Base-by-base conservation (phyloP, 2,113 vertebrate species). In the Nyctereutes procyonoides region DNA sequence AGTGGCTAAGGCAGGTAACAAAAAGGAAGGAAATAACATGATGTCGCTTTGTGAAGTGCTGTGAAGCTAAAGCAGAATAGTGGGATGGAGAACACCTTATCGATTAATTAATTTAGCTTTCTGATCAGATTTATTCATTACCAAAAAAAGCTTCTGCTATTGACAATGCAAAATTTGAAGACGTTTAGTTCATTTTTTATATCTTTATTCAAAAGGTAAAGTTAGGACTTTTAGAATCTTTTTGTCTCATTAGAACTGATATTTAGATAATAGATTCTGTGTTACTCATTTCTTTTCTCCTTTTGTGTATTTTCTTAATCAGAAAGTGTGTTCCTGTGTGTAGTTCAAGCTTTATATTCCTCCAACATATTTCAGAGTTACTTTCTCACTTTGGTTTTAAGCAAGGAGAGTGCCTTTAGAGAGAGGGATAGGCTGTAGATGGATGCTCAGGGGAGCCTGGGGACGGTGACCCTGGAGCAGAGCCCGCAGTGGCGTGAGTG, bases 371-470 rank as follows among this genome's bases (percentile, higher is more conserved):
- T 88, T 88, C 35, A 73, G 35, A 24, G 71, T 24, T 74, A 73
- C 35, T 16, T 67, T 56, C n/a, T 73, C 85, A 38, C 53, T 86
- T 86, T 87, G 65, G 48, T 55, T 69, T 16, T 55, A 24, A 87
- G 51, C 62, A 55, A 65, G 20, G 8, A 69, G 32, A 10, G 19
- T 4, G 17, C 7, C 62, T 82, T 80, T 38, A 20, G 28, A 62
- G 2, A 63, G 62, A 69, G 43, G 35, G 48, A 56, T 0, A 0
- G 8, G 22, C 4, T 15, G 1, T n/a, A 58, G 22, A 32, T 13
- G 9, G 0, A 30, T 38, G 60, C 28, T 43, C 43, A 76, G 5
- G 76, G 74, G 8, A 48, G 48, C n/a, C 15, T 56, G 14, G 69
- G 32, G 26, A 58, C 0, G 43, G 56, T 65, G 51, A 85, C 11